These are phyloP conservation scores for Temnothorax unifasciatus DNA, from an alignment of 2,888 invertebrate species.

Conservation along the genomic window DNA sequence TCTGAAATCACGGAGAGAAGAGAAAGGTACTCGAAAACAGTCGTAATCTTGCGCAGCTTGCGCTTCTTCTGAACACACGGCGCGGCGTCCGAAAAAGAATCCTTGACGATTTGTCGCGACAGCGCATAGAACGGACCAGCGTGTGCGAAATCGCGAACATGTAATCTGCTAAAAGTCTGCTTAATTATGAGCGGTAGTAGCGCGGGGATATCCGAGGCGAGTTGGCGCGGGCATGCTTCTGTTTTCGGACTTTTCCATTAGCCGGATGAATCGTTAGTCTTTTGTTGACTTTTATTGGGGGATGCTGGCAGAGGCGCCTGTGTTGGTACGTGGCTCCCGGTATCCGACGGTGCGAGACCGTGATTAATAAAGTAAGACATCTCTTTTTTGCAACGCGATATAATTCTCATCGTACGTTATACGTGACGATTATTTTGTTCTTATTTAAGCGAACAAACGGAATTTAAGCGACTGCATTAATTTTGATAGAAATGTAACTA, in stretches of 20 bases:
- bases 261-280: conserved; percentile 86
- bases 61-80: not conserved
- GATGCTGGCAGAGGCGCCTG: conserved; percentile 76
- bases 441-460: conserved; percentile 20
- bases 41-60: conserved; percentile 52
- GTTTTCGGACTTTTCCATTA: conserved; percentile 87
- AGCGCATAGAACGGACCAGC: conserved; percentile 51
- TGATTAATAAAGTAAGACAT: conserved; percentile 80
- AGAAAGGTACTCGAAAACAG: conserved; percentile 29
- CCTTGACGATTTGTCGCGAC: conserved; percentile 58
- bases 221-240: conserved; percentile 77
- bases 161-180: conserved; percentile 86
- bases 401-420: conserved; percentile 4
- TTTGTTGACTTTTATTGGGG: conserved; percentile 86
- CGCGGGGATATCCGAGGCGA: conserved; percentile 60
- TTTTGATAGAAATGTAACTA: conserved; percentile 34
- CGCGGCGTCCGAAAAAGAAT: conserved; percentile 63
- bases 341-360: conserved; percentile 35
- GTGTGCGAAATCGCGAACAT: conserved; percentile 76
- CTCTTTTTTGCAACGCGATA: conserved; percentile 12
- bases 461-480: conserved; percentile 45
- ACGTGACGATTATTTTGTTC: not conserved
- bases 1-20: not conserved
- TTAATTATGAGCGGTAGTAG: conserved; percentile 85
- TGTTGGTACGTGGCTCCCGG: conserved; percentile 58